Evolutionary conservation across 2,888 invertebrate species (phyloP).

Genomic region (Troilus luridus): DNA sequence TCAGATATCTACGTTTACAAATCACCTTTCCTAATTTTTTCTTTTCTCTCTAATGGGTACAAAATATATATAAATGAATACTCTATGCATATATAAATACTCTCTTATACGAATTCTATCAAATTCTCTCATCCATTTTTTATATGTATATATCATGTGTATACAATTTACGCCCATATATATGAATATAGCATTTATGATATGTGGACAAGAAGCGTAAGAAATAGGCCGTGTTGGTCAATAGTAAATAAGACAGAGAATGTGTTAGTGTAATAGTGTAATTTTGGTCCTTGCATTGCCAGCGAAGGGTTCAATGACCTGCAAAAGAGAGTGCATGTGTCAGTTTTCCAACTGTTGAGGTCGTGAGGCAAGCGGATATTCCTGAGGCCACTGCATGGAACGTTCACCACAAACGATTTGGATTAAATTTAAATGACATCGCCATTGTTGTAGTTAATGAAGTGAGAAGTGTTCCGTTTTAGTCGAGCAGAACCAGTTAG

Average conservation of each 20-base stretch:
- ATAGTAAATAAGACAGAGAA: slow-evolving; percentile 58
- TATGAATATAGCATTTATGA: slow-evolving; percentile 58
- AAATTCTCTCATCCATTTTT: slow-evolving; percentile 43
- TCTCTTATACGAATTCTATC: slow-evolving; percentile 44
- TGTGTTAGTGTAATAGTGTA: slow-evolving; percentile 54
- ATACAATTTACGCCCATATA: slow-evolving; percentile 39
- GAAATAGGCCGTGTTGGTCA: slow-evolving; percentile 63
- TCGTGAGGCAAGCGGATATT: not conserved
- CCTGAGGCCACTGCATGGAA: not conserved
- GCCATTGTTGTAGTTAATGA: too few species aligned
- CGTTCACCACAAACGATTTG: not conserved
- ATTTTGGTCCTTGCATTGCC: slow-evolving; percentile 64
- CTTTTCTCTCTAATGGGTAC: slow-evolving; percentile 38
- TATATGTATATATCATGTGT: slow-evolving; percentile 39
- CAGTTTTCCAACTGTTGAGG: not conserved
- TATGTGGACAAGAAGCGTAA: slow-evolving; percentile 65
- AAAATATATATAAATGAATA: slow-evolving; percentile 44
- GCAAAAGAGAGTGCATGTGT: slow-evolving; percentile 48
- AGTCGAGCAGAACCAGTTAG: too few species aligned
- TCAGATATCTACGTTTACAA: slow-evolving; percentile 36
- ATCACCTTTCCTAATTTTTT: slow-evolving; percentile 39
- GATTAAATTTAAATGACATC: not conserved
- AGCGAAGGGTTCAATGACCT: slow-evolving; percentile 59
- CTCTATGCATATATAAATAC: slow-evolving; percentile 49
- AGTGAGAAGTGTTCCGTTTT: too few species aligned